Evolutionary conservation across 2,888 invertebrate species (phyloP).

Genomic region (Ophion slaviceki): DNA sequence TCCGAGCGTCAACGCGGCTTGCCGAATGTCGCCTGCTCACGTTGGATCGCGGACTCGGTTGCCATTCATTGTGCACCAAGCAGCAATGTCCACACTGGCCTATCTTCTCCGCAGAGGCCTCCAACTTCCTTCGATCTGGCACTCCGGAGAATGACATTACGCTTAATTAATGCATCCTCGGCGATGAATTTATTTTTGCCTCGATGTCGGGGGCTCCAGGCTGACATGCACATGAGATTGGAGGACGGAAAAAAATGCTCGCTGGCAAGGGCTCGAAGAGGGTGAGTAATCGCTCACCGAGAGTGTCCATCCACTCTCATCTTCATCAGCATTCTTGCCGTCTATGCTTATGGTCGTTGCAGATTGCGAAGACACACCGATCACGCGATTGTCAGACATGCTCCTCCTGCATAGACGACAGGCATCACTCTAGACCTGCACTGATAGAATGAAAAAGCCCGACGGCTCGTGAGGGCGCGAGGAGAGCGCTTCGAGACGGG

Average conservation of each 20-base stretch:
- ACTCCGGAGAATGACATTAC: conserved; percentile 3
- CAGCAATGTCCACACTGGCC: background rate
- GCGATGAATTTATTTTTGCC: conserved; percentile 28
- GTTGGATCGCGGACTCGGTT: background rate
- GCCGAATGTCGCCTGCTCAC: background rate
- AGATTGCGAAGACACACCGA: conserved; percentile 48
- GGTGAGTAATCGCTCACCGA: conserved; percentile 42
- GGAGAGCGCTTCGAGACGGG: conserved; percentile 34
- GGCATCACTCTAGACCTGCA: conserved; percentile 27
- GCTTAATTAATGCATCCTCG: conserved; percentile 46
- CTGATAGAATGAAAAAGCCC: conserved; percentile 29
- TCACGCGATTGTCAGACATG: conserved; percentile 46
- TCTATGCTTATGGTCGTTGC: conserved; percentile 17
- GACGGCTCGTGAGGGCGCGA: conserved; percentile 29
- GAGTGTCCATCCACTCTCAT: conserved; percentile 4
- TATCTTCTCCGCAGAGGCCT: background rate
- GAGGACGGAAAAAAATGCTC: background rate
- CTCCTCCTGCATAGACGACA: conserved; percentile 25
- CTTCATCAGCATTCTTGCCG: conserved; percentile 11
- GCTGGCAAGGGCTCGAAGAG: background rate
- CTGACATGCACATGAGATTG: background rate
- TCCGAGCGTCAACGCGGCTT: background rate
- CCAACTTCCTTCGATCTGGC: background rate
- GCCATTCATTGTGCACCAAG: conserved; percentile 4
- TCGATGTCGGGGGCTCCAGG: conserved; percentile 6